Evolutionary conservation across 92 coral and sea anemone species (phyloP).

Genomic region (Bergia puertoricense): DNA sequence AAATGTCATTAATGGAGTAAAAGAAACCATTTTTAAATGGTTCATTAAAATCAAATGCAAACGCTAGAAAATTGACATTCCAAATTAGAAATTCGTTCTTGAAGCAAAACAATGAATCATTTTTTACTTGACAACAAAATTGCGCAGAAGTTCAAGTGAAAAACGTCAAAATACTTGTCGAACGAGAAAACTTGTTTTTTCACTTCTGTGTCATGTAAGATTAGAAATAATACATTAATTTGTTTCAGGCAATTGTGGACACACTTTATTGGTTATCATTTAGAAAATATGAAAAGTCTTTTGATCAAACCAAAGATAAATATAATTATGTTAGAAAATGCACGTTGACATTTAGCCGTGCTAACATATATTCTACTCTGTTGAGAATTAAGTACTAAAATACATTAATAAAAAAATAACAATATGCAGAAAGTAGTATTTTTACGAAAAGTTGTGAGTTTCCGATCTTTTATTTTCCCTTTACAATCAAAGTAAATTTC

Average conservation of each 20-base stretch:
- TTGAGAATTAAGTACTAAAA: neutral
- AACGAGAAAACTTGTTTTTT: neutral
- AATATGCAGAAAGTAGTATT: neutral
- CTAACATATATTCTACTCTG: neutral
- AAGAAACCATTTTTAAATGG: neutral
- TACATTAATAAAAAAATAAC: neutral
- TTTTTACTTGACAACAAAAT: neutral
- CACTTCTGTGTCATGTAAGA: neutral
- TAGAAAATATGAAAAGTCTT: slow-evolving; percentile 8
- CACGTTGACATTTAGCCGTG: neutral
- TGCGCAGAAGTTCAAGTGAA: neutral
- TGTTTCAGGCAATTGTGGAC: slow-evolving; percentile 1
- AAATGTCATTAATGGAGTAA: neutral
- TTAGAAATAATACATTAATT: neutral
- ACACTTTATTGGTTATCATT: slow-evolving; percentile 19
- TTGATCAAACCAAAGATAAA: neutral
- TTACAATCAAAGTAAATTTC: neutral
- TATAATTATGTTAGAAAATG: slow-evolving; percentile 3
- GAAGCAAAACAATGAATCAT: neutral
- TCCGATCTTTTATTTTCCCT: neutral
- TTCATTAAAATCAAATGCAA: slow-evolving; percentile 32
- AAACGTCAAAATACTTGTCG: neutral
- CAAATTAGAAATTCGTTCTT: neutral
- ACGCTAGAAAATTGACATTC: slow-evolving; percentile 11
- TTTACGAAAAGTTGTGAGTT: neutral